Base-by-base conservation (phyloP, 2,113 vertebrate genomes). In the Hypomesus transpacificus region DNA sequence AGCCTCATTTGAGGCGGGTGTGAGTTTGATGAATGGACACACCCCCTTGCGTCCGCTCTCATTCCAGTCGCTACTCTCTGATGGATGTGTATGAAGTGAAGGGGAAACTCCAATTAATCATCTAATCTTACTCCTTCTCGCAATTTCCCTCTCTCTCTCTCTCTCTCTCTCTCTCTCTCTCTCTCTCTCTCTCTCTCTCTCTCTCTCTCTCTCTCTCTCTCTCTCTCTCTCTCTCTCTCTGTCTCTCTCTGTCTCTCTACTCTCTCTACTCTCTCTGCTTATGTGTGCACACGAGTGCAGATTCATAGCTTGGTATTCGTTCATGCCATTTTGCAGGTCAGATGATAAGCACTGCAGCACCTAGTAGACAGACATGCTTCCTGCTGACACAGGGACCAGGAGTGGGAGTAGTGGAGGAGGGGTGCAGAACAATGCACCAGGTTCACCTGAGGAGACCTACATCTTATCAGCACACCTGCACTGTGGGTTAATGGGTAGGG, bases 151-250 rank as follows among this genome's bases (percentile, higher is more conserved):
- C 26, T 20, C 20, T 65, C 8, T 63, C 20, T 64, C 22, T 46
- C 56, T 8, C 24, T 4, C 46, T 2, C 3, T 66, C 34, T 69
- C 31, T 1, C 4, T 50, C 9, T 66, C n/a, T 22, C 21, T 60
- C 5, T 22, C 69, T 70, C 22, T 64, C 68, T 77, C 56, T 21
- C 21, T 58, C 2, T 51, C 64, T 39, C 46, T 57, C 51, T 46
- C 53, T 34, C 66, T 69, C 22, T 14, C 77, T 71, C 71, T 71
- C 66, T 58, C 18, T 1, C 61, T 46, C 26, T 46, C 59, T 2
- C 24, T 26, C 24, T 26, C 24, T 2, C 24, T 26, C 24, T 26
- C 24, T 2, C 24, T 26, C 24, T 26, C 24, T 2, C 24, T 26
- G 2, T 26, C 24, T 2, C 24, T 26, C 24, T 26, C 24, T 2